Conservation (phyloP, 2,113 vertebrate genomes). For the Semnornis frantzii region DNA sequence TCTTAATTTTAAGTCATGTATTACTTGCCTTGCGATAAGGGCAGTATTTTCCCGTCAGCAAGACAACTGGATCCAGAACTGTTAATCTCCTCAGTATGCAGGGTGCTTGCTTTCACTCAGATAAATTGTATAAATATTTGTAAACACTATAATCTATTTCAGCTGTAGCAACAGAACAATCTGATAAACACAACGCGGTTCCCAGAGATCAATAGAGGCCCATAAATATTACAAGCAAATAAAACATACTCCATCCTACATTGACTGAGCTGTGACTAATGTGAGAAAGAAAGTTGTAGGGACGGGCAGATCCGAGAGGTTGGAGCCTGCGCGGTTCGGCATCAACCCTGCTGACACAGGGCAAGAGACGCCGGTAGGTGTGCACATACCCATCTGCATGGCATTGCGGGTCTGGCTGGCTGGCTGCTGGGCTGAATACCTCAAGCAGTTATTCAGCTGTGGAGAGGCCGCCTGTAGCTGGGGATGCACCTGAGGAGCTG, state of each 20-base stretch:
- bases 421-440: slow-evolving; percentile 81
- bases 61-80: background rate
- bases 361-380: background rate
- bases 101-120: slow-evolving; percentile 39
- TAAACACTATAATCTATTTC: slow-evolving; percentile 59
- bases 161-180: slow-evolving; percentile 47
- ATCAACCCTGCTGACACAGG: rapidly evolving
- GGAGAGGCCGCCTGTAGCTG: slow-evolving; percentile 83
- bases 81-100: slow-evolving; percentile 30
- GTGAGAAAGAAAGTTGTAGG: rapidly evolving
- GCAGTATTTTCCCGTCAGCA: background rate
- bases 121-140: slow-evolving; percentile 64
- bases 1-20: slow-evolving; percentile 31
- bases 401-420: slow-evolving; percentile 80
- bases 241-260: background rate
- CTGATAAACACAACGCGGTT: slow-evolving; percentile 46
- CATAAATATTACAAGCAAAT: slow-evolving; percentile 40
- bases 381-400: slow-evolving; percentile 84
- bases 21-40: slow-evolving; percentile 1
- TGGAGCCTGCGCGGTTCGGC: background rate
- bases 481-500: slow-evolving; percentile 68
- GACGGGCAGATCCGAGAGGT: rapidly evolving
- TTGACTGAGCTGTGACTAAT: background rate
- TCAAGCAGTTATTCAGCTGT: slow-evolving; percentile 84
- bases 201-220: slow-evolving; percentile 50